These are phyloP conservation scores for Zosterops borbonicus DNA, from an alignment of 2,113 vertebrate genomes.

Conservation along the genomic window DNA sequence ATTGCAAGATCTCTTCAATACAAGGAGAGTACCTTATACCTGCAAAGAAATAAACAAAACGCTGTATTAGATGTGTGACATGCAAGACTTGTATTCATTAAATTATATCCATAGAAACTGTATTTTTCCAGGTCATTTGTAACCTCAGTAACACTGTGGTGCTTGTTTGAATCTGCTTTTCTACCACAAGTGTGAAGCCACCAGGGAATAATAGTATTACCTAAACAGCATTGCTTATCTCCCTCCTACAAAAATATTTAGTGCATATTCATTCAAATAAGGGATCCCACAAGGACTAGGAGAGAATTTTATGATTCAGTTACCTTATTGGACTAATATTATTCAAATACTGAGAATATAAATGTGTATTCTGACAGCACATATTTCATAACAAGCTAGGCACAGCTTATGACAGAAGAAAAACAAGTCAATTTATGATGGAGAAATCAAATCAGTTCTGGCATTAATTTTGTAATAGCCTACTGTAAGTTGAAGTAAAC, in stretches of 20 bases:
- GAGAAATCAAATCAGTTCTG: background rate
- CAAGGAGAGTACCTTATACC: background rate
- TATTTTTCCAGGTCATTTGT: conserved; percentile 60
- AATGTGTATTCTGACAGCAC: background rate
- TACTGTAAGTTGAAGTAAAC: background rate
- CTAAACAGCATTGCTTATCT: conserved; percentile 47
- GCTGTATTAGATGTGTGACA: background rate
- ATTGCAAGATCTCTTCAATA: background rate
- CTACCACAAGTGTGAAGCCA: conserved; percentile 52
- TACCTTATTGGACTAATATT: background rate
- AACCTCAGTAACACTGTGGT: conserved; percentile 25
- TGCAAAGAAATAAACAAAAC: background rate
- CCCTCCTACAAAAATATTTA: conserved; percentile 14
- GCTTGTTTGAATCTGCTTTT: conserved; percentile 60
- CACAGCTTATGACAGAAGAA: conserved; percentile 1
- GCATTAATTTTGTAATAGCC: background rate
- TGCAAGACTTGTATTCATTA: conserved; percentile 12
- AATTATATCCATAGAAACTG: conserved; percentile 59
- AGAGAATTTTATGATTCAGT: conserved; percentile 20
- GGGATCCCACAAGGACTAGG: background rate
- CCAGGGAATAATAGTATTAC: conserved; percentile 36
- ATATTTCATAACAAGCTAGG: background rate
- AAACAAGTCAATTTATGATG: background rate
- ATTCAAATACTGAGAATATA: conserved; percentile 18
- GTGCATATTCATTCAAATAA: background rate